phyloP scores from a whole-genome alignment of 2,113 vertebrate species.

The Laterallus jamaicensis region DNA sequence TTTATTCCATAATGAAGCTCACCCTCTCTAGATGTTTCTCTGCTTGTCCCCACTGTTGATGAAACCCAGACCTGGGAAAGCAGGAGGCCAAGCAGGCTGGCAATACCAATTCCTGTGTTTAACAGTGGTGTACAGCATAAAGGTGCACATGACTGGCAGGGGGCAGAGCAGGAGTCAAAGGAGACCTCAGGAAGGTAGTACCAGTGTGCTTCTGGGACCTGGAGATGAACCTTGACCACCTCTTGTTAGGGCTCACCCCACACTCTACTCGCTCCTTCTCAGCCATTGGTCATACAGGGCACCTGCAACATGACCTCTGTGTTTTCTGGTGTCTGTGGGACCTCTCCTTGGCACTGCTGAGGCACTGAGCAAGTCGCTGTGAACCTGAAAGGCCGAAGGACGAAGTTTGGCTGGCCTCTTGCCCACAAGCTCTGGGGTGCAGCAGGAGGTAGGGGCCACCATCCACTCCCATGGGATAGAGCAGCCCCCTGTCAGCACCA shows the following conservation, averaged over 20 bases:
- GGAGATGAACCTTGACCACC: no score
- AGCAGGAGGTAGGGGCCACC: not conserved
- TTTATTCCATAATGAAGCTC: not conserved
- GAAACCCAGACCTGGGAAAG: not conserved
- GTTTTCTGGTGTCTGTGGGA: not conserved
- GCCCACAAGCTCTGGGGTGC: not conserved
- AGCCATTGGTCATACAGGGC: fast-evolving
- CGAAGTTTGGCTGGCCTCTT: not conserved
- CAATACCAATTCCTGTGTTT: not conserved
- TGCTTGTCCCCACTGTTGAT: not conserved
- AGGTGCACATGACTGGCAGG: not conserved
- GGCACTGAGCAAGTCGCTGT: not conserved
- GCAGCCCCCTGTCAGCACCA: fast-evolving
- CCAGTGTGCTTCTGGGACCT: not conserved
- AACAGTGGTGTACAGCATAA: not conserved
- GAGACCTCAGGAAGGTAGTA: not conserved
- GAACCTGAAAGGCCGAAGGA: not conserved
- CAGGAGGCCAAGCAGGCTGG: not conserved
- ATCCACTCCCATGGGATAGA: not conserved
- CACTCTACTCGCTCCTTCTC: not conserved
- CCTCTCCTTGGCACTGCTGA: not conserved
- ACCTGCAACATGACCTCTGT: not conserved
- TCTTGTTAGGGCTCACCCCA: not conserved
- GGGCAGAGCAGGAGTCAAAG: not conserved
- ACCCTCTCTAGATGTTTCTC: not conserved